Evolutionary conservation across 23 tunicate genomes (phyloP), one percentile per base, ranked within the genome.

Genomic region (Styela plicata): DNA sequence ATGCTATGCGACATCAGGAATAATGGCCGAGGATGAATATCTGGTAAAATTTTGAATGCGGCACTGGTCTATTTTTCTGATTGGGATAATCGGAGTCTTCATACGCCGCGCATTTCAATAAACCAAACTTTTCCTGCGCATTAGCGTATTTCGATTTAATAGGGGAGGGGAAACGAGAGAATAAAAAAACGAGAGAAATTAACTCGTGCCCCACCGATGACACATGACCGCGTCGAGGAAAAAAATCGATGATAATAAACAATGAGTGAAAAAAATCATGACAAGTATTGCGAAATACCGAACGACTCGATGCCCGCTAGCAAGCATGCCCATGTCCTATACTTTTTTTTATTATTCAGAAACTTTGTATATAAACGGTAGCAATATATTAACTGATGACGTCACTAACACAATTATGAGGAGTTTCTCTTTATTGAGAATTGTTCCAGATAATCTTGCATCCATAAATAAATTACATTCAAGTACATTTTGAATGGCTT

Each of bases 151-250:
- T 44, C 66, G 64, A 22, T 26, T 44, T 19, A 21, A 76, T 36
- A 76, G 81, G n/a, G 81, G 64, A 73, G 81, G 81, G 65, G 66
- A 76, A 76, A 76, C 64, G 64, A 76, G 81, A 76, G 81, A 76
- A 53, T 26, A 73, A 76, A 44, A 33, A 76, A 76, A 76, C 81
- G 81, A 76, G 81, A 76, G 81, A 76, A 44, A 53, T 76, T 76
- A 76, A 76, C 81, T 76, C 81, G 37, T 76, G 64, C 81, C 66
- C 66, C 81, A 76, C 81, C 64, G 64, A 52, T 53, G 66, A 44
- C 31, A 36, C 32, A 22, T 21, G 32, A 27, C 37, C 63, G 27
- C 1, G 81, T 76, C 71, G n/a, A 71, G 81, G 25, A 24, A 29
- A 25, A 67, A 25, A 76, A 76, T 76, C 81, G 81, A 53, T 44